Evolutionary conservation across 1,140 invertebrate genomes (phyloP).

Genomic region (Oryctes rhinoceros): DNA sequence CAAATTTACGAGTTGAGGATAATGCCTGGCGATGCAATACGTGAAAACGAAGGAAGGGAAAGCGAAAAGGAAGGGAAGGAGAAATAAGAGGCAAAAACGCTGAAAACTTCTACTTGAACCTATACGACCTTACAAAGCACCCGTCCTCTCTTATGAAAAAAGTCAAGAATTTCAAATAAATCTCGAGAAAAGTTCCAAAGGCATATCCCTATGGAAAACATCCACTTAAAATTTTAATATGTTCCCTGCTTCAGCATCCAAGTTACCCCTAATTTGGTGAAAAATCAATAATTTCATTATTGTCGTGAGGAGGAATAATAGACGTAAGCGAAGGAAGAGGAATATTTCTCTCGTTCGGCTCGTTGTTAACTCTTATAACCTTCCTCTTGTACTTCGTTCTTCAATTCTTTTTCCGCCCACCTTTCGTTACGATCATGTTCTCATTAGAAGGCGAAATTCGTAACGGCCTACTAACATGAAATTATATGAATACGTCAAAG

Average conservation of each 20-base stretch:
- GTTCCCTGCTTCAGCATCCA: constrained; percentile 45
- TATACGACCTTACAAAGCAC: constrained; percentile 28
- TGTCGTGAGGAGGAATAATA: constrained; percentile 42
- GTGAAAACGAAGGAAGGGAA: constrained; percentile 29
- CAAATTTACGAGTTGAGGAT: constrained; percentile 9
- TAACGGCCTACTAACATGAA: background rate
- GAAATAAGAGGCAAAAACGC: constrained; percentile 28
- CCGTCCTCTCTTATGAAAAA: constrained; percentile 35
- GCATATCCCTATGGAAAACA: constrained; percentile 43
- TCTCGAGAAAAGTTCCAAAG: constrained; percentile 35
- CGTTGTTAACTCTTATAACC: constrained; percentile 44
- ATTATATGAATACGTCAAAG: background rate
- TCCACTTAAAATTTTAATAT: constrained; percentile 50
- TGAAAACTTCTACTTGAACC: constrained; percentile 42
- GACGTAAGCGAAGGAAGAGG: constrained; percentile 21
- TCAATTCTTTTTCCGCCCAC: background rate
- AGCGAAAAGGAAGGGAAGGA: constrained; percentile 39
- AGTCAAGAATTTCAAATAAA: constrained; percentile 38
- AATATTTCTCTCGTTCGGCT: constrained; percentile 46
- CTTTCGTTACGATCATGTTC: background rate
- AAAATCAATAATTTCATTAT: constrained; percentile 50
- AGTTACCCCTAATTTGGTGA: constrained; percentile 47
- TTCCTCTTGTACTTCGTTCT: background rate
- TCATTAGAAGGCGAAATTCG: constrained; percentile 5
- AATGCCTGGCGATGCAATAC: background rate